Evolutionary conservation across 2,113 vertebrate species (phyloP).

Genomic region (Oncorhynchus tshawytscha): DNA sequence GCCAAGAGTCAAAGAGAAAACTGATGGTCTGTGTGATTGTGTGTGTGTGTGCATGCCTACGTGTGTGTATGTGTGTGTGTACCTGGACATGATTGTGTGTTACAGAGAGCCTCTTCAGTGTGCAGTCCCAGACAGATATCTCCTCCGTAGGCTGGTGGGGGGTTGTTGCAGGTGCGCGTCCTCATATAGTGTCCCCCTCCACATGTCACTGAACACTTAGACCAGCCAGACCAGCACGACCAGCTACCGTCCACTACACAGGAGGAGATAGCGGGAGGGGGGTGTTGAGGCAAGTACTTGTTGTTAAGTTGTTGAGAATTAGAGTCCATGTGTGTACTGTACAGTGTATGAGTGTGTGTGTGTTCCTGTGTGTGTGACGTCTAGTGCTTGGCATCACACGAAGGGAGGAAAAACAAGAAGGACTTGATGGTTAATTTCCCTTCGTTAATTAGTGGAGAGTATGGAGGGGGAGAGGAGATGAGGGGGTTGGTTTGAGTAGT

Average conservation of each 20-base stretch:
- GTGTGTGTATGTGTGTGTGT: conserved; percentile 33
- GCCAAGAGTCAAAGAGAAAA: not conserved
- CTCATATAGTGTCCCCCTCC: conserved; percentile 95
- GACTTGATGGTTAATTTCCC: too few species aligned
- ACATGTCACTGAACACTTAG: conserved; percentile 93
- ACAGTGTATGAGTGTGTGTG: too few species aligned
- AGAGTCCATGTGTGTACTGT: not conserved
- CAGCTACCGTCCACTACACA: conserved; percentile 90
- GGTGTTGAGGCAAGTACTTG: too few species aligned
- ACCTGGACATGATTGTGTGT: conserved; percentile 92
- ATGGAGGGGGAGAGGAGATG: too few species aligned
- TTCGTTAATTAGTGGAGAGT: too few species aligned
- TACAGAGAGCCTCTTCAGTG: conserved; percentile 94
- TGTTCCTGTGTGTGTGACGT: conserved; percentile 5
- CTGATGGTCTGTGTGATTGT: not conserved
- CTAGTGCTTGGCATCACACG: too few species aligned
- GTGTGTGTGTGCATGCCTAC: conserved; percentile 18
- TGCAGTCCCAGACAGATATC: conserved; percentile 97
- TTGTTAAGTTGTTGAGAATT: not conserved
- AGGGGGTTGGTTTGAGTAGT: too few species aligned
- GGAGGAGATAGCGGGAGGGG: conserved; percentile 15
- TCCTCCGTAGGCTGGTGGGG: conserved; percentile 88
- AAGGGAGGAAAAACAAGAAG: too few species aligned
- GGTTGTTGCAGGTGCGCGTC: conserved; percentile 90
- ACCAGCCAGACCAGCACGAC: conserved; percentile 98